Conservation (phyloP, 2,797 vertebrate genomes). For the Lagorchestes hirsutus region DNA sequence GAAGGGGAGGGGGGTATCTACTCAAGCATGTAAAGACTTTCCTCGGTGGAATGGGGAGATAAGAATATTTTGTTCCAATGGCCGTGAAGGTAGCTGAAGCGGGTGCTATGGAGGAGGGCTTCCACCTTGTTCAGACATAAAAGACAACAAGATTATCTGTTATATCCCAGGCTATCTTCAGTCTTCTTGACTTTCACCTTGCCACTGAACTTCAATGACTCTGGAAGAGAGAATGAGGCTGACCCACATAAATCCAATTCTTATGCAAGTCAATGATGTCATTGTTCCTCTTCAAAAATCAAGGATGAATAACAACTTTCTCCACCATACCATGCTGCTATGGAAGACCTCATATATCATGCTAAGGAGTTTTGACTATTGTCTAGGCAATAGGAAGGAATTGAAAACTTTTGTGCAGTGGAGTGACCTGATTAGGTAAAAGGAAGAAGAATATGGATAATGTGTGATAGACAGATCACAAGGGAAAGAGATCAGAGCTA, state of each 20-base stretch:
- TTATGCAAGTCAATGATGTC: background rate
- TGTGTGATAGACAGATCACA: background rate
- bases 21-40: background rate
- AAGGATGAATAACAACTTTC: background rate
- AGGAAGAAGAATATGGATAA: background rate
- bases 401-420: background rate
- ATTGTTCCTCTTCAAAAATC: background rate
- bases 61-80: no score
- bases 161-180: background rate
- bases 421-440: background rate
- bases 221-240: background rate
- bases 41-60: no score
- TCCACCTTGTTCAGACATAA: background rate
- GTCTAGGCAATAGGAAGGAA: background rate
- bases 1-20: background rate
- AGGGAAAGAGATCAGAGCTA: background rate
- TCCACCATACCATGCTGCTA: background rate
- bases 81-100: background rate
- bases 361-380: background rate
- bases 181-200: background rate
- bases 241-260: background rate
- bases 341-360: background rate
- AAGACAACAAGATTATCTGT: background rate
- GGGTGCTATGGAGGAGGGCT: background rate
- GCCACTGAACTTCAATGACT: background rate